These are phyloP conservation scores for Meloe dianella DNA, from an alignment of 2,888 invertebrate genomes.

Conservation along the genomic window DNA sequence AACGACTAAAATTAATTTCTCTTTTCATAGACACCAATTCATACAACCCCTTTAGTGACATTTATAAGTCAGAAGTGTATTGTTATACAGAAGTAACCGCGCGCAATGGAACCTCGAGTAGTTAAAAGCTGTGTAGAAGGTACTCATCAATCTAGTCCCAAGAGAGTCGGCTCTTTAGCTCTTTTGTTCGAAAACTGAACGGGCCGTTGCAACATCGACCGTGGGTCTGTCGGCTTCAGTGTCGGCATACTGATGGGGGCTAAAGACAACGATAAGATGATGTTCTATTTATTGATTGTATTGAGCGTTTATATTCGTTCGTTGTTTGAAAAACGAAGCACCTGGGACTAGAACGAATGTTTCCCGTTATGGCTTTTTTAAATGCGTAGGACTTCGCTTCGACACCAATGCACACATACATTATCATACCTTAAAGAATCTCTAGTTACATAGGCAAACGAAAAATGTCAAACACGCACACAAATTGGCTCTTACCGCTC, in stretches of 20 bases:
- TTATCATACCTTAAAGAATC: conserved; percentile 32
- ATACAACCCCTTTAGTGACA: conserved; percentile 58
- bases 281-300: conserved; percentile 48
- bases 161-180: conserved; percentile 51
- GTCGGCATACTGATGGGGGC: conserved; percentile 29
- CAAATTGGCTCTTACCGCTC: background rate
- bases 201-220: conserved; percentile 26
- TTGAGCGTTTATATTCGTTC: conserved; percentile 51
- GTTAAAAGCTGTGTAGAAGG: conserved; percentile 58
- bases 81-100: conserved; percentile 58
- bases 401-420: conserved; percentile 31
- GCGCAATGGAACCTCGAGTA: conserved; percentile 55
- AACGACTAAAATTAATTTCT: conserved; percentile 59
- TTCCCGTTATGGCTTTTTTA: conserved; percentile 29
- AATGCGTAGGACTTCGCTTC: conserved; percentile 26
- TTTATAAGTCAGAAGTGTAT: conserved; percentile 60
- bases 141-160: conserved; percentile 57
- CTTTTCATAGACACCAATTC: conserved; percentile 58
- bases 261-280: conserved; percentile 33
- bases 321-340: conserved; percentile 47
- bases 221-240: conserved; percentile 21
- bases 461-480: conserved; percentile 21
- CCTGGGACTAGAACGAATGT: conserved; percentile 48
- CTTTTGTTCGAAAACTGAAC: conserved; percentile 47
- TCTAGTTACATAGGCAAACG: conserved; percentile 23